A percentile compares a stretch with the other conserved stretches of the same genome.
phyloP scores from a whole-genome alignment of 1,140 invertebrate species.

The Homalodisca vitripennis region DNA sequence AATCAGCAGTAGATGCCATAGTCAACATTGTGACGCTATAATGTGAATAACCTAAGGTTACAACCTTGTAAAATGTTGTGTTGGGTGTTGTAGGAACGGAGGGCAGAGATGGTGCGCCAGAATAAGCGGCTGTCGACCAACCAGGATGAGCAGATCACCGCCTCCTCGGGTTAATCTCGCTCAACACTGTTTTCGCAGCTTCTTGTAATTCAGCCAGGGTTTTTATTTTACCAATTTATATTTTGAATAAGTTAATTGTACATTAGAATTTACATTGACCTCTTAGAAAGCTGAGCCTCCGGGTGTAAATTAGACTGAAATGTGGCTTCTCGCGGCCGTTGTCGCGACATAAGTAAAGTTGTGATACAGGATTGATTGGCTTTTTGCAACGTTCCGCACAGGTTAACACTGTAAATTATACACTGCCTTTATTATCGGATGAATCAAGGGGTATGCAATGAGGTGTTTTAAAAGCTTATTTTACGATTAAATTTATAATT shows the following conservation, averaged over 20 bases:
- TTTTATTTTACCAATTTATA: slow-evolving; percentile 18
- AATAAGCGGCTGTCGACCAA: slow-evolving; percentile 65
- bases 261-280: not conserved
- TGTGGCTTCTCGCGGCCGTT: no score
- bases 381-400: slow-evolving; percentile 7
- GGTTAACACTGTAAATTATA: not conserved
- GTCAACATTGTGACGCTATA: no score
- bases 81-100: slow-evolving; percentile 73
- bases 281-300: not conserved
- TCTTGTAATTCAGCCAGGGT: slow-evolving; percentile 14
- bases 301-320: no score
- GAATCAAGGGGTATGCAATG: not conserved
- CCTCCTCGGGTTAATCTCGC: slow-evolving; percentile 59
- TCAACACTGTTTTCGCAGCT: not conserved
- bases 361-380: slow-evolving; percentile 7
- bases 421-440: not conserved
- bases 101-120: slow-evolving; percentile 79
- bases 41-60: no score
- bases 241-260: slow-evolving; percentile 19
- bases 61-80: no score
- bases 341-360: not conserved
- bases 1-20: no score
- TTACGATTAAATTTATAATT: no score
- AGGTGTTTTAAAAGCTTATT: not conserved
- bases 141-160: slow-evolving; percentile 47